Evolutionary conservation across 2,888 invertebrate genomes (phyloP).

Genomic region (Cylindroiulus punctatus): DNA sequence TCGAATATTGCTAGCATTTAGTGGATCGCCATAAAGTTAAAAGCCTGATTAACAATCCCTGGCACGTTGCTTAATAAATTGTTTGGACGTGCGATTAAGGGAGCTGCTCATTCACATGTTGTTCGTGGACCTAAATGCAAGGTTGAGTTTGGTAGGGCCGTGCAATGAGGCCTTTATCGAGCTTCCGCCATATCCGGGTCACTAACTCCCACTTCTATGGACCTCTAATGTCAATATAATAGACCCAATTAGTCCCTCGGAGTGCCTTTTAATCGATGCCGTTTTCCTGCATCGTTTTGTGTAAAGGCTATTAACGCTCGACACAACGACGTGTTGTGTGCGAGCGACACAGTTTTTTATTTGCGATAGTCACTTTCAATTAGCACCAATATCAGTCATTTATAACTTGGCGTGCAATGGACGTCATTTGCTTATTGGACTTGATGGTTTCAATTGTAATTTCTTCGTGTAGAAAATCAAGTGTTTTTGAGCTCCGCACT

Average conservation of each 20-base stretch:
- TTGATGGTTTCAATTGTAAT: neutral
- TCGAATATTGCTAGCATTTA: constrained; percentile 20
- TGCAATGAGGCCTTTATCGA: neutral
- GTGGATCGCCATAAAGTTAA: neutral
- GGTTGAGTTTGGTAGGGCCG: neutral
- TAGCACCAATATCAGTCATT: neutral
- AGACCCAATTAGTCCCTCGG: constrained; percentile 9
- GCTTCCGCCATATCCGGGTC: neutral
- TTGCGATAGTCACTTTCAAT: neutral
- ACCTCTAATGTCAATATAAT: constrained; percentile 1
- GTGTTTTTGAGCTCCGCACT: too few relatives aligned
- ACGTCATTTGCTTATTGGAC: neutral
- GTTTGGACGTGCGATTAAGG: constrained; percentile 26
- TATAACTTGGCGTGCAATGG: neutral
- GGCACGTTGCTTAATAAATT: constrained; percentile 27
- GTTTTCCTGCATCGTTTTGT: neutral
- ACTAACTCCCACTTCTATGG: neutral
- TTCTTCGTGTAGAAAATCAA: neutral
- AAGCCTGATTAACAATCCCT: constrained; percentile 12
- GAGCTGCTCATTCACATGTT: neutral
- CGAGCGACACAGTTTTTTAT: neutral
- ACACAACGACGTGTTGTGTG: neutral
- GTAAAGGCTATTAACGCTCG: neutral
- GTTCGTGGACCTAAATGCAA: neutral
- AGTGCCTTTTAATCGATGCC: constrained; percentile 32